Evolutionary conservation across 2,797 vertebrate species (phyloP).

Genomic region (Brachyalestes nurse): DNA sequence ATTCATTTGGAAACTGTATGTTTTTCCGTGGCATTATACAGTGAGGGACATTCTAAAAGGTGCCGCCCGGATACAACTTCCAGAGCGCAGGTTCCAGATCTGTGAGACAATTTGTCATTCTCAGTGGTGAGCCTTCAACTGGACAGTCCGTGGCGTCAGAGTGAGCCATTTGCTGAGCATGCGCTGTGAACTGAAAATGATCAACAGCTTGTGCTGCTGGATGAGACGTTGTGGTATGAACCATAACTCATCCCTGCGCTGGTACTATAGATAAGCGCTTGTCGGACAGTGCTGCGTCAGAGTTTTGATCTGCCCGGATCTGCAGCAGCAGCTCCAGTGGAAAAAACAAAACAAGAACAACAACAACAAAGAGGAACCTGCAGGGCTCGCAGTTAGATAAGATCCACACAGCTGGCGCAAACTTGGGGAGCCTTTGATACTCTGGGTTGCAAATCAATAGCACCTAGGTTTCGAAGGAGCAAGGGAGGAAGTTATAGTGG

Average conservation of each 20-base stretch:
- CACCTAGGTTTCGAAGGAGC: slow-evolving; percentile 6
- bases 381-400: background rate
- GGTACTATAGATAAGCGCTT: background rate
- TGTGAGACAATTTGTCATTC: background rate
- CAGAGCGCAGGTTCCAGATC: background rate
- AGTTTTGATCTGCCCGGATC: slow-evolving; percentile 31
- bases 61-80: too few relatives aligned
- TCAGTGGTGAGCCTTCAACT: background rate
- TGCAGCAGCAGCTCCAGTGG: background rate
- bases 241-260: slow-evolving; percentile 41
- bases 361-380: slow-evolving; percentile 27
- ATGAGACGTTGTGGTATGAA: slow-evolving; percentile 17
- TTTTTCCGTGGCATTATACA: background rate
- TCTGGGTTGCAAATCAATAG: slow-evolving; percentile 31
- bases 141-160: background rate
- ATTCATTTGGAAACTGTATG: background rate
- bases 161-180: slow-evolving; percentile 13
- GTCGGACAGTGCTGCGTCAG: slow-evolving; percentile 10
- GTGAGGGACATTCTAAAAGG: background rate
- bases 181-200: slow-evolving; percentile 30
- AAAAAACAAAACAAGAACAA: background rate
- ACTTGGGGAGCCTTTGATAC: slow-evolving; percentile 37
- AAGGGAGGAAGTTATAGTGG: slow-evolving; percentile 8
- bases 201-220: slow-evolving; percentile 33
- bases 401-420: slow-evolving; percentile 31